Evolutionary conservation across 2,888 invertebrate species (phyloP).

Genomic region (Sussaba pulchella): DNA sequence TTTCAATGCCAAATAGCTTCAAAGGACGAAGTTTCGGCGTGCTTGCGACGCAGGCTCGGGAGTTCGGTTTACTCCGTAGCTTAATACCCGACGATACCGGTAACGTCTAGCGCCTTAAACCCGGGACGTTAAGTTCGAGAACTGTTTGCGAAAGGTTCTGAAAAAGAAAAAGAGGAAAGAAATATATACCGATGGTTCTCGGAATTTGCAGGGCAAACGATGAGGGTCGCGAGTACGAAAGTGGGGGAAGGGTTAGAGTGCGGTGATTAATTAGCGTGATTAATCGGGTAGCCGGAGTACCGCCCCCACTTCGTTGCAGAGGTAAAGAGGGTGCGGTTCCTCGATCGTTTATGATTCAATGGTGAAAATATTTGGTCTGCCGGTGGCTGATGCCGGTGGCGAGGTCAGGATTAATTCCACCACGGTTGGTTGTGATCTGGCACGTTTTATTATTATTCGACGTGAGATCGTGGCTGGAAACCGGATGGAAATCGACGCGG

Average conservation of each 20-base stretch:
- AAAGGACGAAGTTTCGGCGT: not conserved
- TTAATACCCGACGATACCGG: not conserved
- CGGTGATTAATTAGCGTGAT: constrained; percentile 67
- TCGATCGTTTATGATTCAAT: constrained; percentile 58
- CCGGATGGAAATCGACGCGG: constrained; percentile 42
- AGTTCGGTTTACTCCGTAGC: not conserved
- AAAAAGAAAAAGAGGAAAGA: not conserved
- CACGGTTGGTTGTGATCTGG: constrained; percentile 1
- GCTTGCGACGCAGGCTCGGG: not conserved
- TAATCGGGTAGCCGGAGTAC: constrained; percentile 61
- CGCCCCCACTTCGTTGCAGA: constrained; percentile 18
- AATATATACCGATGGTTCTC: constrained; percentile 20
- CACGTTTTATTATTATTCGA: constrained; percentile 52
- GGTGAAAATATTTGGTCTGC: constrained; percentile 57
- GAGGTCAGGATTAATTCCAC: not conserved
- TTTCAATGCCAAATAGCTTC: constrained; percentile 1
- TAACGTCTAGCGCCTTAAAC: constrained; percentile 2
- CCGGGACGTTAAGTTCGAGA: constrained; percentile 37
- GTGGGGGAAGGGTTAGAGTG: constrained; percentile 35
- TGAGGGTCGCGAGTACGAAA: constrained; percentile 17
- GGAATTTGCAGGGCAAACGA: constrained; percentile 54
- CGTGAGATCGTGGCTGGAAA: constrained; percentile 32
- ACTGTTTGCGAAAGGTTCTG: constrained; percentile 27
- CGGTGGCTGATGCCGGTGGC: constrained; percentile 7
- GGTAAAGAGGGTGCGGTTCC: constrained; percentile 43